Evolutionary conservation across 1,140 invertebrate genomes (phyloP).

Genomic region (Drosophila miranda): DNA sequence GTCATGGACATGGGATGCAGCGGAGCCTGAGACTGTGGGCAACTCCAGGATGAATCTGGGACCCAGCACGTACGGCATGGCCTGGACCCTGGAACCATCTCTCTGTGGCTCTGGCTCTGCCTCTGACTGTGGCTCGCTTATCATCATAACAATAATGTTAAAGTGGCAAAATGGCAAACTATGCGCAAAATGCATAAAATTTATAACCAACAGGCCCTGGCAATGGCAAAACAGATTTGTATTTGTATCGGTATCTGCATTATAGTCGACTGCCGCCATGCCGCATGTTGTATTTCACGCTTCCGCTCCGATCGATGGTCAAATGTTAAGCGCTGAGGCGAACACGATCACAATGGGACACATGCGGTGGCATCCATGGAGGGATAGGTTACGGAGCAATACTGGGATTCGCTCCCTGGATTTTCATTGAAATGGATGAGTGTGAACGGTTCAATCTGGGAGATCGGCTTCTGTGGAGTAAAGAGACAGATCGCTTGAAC

Average conservation of each 20-base stretch:
- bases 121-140: conserved; percentile 66
- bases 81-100: conserved; percentile 38
- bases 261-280: neutral
- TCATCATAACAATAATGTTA: conserved; percentile 82
- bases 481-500: neutral
- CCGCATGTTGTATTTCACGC: conserved; percentile 31
- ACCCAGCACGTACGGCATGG: neutral
- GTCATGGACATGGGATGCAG: conserved; percentile 24
- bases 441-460: neutral
- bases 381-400: neutral
- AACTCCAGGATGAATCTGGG: conserved; percentile 7
- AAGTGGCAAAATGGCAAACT: conserved; percentile 82
- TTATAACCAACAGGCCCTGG: conserved; percentile 56
- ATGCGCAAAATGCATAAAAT: conserved; percentile 74
- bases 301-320: conserved; percentile 41
- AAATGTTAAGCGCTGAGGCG: conserved; percentile 10
- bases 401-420: too few species aligned
- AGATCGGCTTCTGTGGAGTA: neutral
- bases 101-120: conserved; percentile 4
- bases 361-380: conserved; percentile 14
- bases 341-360: conserved; percentile 32
- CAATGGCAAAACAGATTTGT: conserved; percentile 55
- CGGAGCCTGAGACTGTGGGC: conserved; percentile 4
- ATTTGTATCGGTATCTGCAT: conserved; percentile 54
- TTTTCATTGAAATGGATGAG: neutral